These are phyloP conservation scores for Pholis gunnellus DNA, from an alignment of 2,113 vertebrate species.

Conservation along the genomic window DNA sequence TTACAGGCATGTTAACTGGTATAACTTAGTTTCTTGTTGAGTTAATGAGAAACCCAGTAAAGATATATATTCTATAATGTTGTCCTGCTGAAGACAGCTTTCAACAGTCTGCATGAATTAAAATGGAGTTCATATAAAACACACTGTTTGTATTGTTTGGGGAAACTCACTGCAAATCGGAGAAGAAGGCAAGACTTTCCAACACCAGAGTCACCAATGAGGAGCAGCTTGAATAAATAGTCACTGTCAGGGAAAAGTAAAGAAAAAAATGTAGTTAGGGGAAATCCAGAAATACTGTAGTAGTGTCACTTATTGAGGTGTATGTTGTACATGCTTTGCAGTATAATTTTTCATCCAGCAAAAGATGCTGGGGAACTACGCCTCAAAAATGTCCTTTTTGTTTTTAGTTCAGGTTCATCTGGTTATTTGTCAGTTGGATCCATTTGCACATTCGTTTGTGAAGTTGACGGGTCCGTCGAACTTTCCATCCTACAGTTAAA, in stretches of 20 bases:
- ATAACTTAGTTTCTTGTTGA: neutral
- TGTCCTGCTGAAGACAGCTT: neutral
- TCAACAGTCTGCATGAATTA: neutral
- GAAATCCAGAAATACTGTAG: neutral
- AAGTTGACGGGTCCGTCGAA: too few relatives aligned
- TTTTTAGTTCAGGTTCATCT: too few relatives aligned
- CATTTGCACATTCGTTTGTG: too few relatives aligned
- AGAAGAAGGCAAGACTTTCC: constrained; percentile 99
- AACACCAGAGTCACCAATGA: constrained; percentile 99
- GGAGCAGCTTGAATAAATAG: constrained; percentile 99
- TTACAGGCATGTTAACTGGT: neutral
- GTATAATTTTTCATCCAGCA: too few relatives aligned
- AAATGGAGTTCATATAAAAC: neutral
- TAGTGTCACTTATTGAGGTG: neutral
- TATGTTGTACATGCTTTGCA: neutral
- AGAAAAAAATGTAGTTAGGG: constrained; percentile 29
- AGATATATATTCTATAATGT: neutral
- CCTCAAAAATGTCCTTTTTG: too few relatives aligned
- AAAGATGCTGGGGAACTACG: too few relatives aligned
- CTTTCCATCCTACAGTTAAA: too few relatives aligned
- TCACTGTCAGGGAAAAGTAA: constrained; percentile 88
- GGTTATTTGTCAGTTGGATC: too few relatives aligned
- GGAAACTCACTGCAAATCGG: constrained; percentile 96
- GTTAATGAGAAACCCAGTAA: neutral
- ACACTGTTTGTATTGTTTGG: neutral